phyloP scores from a whole-genome alignment of 1,140 invertebrate genomes.

The Heliconius eleuchia region DNA sequence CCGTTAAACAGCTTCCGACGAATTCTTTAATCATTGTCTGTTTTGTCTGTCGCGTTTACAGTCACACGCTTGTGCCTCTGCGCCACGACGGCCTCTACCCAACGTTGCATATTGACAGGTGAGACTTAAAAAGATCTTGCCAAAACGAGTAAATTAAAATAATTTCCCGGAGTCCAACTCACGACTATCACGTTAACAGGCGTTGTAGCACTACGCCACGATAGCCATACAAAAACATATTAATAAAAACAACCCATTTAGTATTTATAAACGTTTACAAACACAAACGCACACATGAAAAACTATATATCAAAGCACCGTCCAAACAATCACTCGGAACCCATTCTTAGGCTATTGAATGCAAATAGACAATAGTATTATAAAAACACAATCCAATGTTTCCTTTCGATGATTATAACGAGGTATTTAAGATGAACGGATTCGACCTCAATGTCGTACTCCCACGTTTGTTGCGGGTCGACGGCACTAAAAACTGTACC shows the following conservation, averaged over 20 bases:
- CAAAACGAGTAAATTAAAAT: background rate
- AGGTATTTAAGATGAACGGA: constrained; percentile 28
- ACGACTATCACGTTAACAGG: no score
- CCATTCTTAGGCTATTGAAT: constrained; percentile 52
- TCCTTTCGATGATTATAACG: constrained; percentile 30
- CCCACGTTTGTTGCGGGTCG: constrained; percentile 28
- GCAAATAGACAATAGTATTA: constrained; percentile 44
- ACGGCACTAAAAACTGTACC: constrained; percentile 1
- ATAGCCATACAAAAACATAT: constrained; percentile 3
- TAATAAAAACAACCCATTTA: background rate
- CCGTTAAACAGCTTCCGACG: no score
- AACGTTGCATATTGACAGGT: no score
- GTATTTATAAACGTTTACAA: constrained; percentile 2
- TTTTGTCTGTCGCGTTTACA: no score
- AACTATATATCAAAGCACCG: constrained; percentile 22
- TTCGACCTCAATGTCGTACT: constrained; percentile 38
- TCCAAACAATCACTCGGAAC: constrained; percentile 38
- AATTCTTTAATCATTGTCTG: no score
- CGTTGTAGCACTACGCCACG: no score
- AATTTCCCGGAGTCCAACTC: no score
- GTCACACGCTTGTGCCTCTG: no score
- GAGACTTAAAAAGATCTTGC: no score
- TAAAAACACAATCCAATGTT: constrained; percentile 36
- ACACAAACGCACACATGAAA: constrained; percentile 16
- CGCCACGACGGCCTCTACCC: no score